Evolutionary conservation across 2,888 invertebrate genomes (phyloP).

Genomic region (Melanotus villosus): DNA sequence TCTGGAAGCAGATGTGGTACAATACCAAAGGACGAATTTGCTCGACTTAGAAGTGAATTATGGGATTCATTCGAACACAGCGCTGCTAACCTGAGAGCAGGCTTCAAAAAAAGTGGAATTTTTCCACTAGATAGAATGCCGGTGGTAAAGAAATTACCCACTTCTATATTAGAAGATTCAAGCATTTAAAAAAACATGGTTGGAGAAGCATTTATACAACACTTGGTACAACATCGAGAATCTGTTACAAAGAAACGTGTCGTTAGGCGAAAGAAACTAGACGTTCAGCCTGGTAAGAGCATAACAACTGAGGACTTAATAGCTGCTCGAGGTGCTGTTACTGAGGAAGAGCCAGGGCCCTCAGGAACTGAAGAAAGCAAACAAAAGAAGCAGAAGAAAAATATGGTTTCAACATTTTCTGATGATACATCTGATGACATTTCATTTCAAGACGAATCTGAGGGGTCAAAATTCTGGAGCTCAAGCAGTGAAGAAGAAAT

Average conservation of each 20-base stretch:
- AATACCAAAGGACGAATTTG: too few relatives aligned
- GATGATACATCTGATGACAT: neutral
- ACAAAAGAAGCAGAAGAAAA: neutral
- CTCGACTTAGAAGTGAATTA: neutral
- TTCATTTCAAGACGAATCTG: neutral
- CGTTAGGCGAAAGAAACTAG: neutral
- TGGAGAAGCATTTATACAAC: neutral
- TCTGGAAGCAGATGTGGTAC: too few relatives aligned
- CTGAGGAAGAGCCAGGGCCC: neutral
- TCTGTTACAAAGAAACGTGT: neutral
- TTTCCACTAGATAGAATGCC: neutral
- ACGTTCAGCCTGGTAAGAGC: too few relatives aligned
- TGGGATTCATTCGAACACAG: constrained; percentile 2
- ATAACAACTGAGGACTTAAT: neutral
- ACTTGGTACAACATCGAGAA: neutral
- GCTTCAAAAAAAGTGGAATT: neutral
- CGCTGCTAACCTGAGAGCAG: neutral
- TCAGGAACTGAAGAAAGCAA: neutral
- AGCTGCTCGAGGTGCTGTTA: neutral
- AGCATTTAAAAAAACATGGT: neutral
- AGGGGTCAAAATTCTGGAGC: neutral
- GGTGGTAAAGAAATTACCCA: neutral
- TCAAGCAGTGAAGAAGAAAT: neutral
- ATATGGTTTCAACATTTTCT: neutral
- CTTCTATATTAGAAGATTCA: neutral